Percentiles rank a stretch among this genome's conserved stretches.
Conservation (phyloP, 2,113 vertebrate genomes). For the Mus spicilegus region DNA sequence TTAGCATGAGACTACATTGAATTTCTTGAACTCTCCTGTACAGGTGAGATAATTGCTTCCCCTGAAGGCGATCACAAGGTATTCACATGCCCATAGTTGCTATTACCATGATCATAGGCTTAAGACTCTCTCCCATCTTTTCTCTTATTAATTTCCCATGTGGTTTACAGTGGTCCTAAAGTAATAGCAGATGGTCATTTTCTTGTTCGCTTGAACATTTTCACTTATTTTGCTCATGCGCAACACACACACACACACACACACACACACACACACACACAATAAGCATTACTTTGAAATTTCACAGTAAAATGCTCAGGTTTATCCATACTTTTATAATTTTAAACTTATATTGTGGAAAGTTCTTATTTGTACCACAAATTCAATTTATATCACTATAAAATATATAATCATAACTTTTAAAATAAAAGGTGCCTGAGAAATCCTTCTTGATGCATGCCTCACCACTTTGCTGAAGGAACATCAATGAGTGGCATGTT, state of each 20-base stretch:
- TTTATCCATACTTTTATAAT: neutral
- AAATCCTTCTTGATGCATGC: neutral
- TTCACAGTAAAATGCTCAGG: neutral
- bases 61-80: neutral
- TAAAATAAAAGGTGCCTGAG: neutral
- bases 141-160: neutral
- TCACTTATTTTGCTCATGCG: neutral
- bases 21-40: neutral
- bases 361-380: neutral
- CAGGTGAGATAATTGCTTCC: neutral
- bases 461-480: neutral
- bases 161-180: neutral
- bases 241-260: too few species aligned
- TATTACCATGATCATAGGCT: neutral
- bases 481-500: neutral
- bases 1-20: neutral
- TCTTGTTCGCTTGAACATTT: neutral
- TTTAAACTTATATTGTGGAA: neutral
- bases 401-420: neutral
- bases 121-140: neutral
- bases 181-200: neutral
- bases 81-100: neutral
- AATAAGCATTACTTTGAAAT: neutral
- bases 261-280: too few species aligned
- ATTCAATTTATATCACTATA: neutral